These are phyloP conservation scores for Cherax quadricarinatus DNA, from an alignment of 1,140 invertebrate genomes.

Conservation along the genomic window DNA sequence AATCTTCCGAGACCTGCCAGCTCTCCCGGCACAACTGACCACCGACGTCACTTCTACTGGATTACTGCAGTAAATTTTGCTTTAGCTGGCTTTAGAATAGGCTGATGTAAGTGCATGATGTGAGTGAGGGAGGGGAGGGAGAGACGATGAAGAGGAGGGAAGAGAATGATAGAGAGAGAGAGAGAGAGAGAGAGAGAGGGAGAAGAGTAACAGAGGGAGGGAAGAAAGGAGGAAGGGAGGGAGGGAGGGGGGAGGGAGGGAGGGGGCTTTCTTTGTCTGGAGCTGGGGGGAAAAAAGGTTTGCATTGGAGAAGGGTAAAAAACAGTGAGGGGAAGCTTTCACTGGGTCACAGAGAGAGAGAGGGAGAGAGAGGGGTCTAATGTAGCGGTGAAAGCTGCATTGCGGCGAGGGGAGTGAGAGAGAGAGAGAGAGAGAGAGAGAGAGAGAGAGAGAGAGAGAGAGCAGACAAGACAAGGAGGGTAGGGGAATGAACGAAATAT, in stretches of 20 bases:
- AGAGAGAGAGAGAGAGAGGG: too few species aligned
- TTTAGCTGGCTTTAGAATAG: neutral
- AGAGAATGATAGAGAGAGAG: too few species aligned
- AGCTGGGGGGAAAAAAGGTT: neutral
- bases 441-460: neutral
- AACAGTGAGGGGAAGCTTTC: neutral
- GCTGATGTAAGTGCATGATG: neutral
- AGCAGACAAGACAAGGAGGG: too few species aligned
- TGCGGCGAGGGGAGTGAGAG: neutral
- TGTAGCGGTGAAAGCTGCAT: neutral
- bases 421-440: neutral
- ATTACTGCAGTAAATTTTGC: neutral
- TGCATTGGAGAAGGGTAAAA: neutral
- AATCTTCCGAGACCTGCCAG: neutral
- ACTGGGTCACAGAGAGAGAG: conserved; percentile 1
- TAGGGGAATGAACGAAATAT: too few species aligned
- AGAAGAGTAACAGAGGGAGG: too few species aligned
- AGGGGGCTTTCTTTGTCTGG: neutral
- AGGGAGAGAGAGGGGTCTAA: neutral
- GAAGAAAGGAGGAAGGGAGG: too few species aligned
- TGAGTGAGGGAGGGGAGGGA: too few species aligned
- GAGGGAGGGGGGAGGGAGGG: neutral
- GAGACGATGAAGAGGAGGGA: too few species aligned
- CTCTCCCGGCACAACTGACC: too few species aligned
- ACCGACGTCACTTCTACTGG: neutral